These are phyloP conservation scores for Orgyia antiqua DNA, from an alignment of 2,888 invertebrate genomes.

Conservation along the genomic window DNA sequence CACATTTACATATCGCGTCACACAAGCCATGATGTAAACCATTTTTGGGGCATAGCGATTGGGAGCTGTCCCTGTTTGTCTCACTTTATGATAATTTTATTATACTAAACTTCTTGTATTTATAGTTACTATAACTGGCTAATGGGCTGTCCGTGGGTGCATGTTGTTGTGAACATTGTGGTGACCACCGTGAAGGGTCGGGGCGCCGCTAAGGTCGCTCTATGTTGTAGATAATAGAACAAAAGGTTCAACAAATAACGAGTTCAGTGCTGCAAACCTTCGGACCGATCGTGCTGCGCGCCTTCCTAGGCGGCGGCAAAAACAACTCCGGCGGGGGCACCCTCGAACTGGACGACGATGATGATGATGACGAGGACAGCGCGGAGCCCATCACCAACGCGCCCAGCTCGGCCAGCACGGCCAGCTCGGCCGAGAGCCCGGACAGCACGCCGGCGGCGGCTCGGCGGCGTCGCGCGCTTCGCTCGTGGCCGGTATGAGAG, in stretches of 20 bases:
- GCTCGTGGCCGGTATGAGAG: constrained; percentile 62
- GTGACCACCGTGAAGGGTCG: no score
- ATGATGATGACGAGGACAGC: constrained; percentile 76
- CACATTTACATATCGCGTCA: no score
- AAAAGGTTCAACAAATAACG: constrained; percentile 86
- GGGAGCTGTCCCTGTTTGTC: no score
- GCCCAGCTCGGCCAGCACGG: constrained; percentile 18
- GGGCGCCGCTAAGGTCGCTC: constrained; percentile 53
- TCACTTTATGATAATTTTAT: no score
- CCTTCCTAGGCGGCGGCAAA: constrained; percentile 75
- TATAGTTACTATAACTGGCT: no score
- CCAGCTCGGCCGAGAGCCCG: constrained; percentile 16
- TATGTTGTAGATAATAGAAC: constrained; percentile 84
- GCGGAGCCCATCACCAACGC: constrained; percentile 40
- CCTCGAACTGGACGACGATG: constrained; percentile 72
- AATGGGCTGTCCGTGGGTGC: not conserved
- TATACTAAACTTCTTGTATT: no score
- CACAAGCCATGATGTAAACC: no score
- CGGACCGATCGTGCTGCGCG: constrained; percentile 84
- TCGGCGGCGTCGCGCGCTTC: constrained; percentile 52
- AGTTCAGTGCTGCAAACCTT: constrained; percentile 85
- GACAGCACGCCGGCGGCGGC: constrained; percentile 25
- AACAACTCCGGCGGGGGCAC: constrained; percentile 61
- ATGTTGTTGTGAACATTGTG: constrained; percentile 5
- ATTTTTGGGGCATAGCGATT: no score